Percentiles rank a stretch among this genome's conserved stretches.
phyloP scores from a whole-genome alignment of 2,113 vertebrate genomes.

The Dasyprocta punctata region DNA sequence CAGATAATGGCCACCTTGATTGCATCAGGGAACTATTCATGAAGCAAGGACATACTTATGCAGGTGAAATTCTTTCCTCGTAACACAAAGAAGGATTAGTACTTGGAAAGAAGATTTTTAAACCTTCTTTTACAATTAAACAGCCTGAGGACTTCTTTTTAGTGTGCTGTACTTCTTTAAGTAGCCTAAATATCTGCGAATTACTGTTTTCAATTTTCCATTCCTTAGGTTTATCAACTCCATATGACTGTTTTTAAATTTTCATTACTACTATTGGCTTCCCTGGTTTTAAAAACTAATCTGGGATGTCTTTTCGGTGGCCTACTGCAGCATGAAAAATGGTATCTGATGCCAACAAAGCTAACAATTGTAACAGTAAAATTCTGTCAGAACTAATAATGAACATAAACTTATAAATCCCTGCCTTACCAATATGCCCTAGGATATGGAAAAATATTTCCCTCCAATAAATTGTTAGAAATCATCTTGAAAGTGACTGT shows the following conservation, averaged over 20 bases:
- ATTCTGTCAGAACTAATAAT: conserved; percentile 59
- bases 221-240: neutral
- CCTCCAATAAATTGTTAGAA: conserved; percentile 48
- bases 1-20: conserved; percentile 41
- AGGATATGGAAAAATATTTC: conserved; percentile 54
- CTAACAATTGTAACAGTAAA: neutral
- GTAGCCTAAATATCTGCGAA: conserved; percentile 21
- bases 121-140: neutral
- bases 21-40: conserved; percentile 42
- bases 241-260: conserved; percentile 31
- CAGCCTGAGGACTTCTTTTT: neutral
- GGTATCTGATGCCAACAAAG: conserved; percentile 28
- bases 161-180: neutral
- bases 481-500: conserved; percentile 64
- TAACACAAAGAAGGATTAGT: conserved; percentile 33
- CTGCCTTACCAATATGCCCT: neutral
- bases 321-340: neutral
- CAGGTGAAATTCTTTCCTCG: neutral
- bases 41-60: conserved; percentile 30
- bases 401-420: conserved; percentile 65
- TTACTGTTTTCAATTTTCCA: neutral
- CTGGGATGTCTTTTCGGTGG: conserved; percentile 33
- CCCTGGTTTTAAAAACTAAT: conserved; percentile 6
- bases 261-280: neutral
- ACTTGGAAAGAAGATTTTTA: conserved; percentile 46